A percentile compares a stretch with the other conserved stretches of the same genome.
phyloP scores from a whole-genome alignment of 1,140 invertebrate species.

The Tyrophagus putrescentiae region DNA sequence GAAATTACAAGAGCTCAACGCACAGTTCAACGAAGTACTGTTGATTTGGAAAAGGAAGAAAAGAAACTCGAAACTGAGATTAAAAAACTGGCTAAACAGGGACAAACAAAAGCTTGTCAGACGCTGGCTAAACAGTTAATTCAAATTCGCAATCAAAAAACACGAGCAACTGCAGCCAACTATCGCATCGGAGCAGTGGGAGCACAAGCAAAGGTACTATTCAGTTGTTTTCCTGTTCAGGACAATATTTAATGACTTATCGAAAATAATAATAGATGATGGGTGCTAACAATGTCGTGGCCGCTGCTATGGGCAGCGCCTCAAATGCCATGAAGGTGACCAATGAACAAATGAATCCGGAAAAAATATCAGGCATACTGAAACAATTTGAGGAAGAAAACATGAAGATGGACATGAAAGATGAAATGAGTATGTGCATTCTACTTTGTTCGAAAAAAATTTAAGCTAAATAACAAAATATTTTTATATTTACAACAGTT shows the following conservation, averaged over 20 bases:
- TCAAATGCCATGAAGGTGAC: constrained; percentile 70
- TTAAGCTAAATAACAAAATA: background rate
- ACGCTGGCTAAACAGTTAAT: constrained; percentile 75
- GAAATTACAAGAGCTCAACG: constrained; percentile 58
- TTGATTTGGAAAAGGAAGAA: constrained; percentile 65
- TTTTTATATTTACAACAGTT: constrained; percentile 49
- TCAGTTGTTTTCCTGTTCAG: no score
- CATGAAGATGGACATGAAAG: constrained; percentile 80
- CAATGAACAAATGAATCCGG: constrained; percentile 72
- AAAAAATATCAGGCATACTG: constrained; percentile 61
- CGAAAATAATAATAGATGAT: constrained; percentile 58
- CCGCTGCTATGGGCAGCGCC: constrained; percentile 58
- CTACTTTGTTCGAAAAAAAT: background rate
- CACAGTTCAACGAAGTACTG: constrained; percentile 63
- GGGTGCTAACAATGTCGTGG: constrained; percentile 68
- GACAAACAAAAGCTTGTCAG: constrained; percentile 55
- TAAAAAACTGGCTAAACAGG: constrained; percentile 67
- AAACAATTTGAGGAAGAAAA: constrained; percentile 63
- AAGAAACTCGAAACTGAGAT: constrained; percentile 79
- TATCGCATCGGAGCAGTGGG: constrained; percentile 57
- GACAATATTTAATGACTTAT: no score
- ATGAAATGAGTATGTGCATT: constrained; percentile 66
- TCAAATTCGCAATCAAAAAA: constrained; percentile 70
- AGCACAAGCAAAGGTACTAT: constrained; percentile 59
- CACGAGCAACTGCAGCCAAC: constrained; percentile 55